Evolutionary conservation across 2,888 invertebrate genomes (phyloP), one percentile per base, ranked within the genome.

Genomic region (Tetranychus truncatus): DNA sequence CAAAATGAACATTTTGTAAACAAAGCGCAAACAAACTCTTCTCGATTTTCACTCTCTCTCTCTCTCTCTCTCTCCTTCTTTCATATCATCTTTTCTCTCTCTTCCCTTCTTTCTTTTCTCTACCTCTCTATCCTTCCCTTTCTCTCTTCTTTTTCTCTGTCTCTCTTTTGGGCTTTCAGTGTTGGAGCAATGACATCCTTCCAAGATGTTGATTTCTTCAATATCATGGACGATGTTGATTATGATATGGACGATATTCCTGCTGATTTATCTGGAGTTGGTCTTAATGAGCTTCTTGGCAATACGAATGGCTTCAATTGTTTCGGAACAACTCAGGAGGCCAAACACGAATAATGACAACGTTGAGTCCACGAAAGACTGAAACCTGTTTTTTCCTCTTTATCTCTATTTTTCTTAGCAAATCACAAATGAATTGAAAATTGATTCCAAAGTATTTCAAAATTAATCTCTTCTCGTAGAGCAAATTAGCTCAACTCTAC

Each of bases 191-290:
- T 55, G 55, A 15, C 69, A 69, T 24, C 20, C 20, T 69, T 69
- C 15, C 69, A 69, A 20, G 69, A 69, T 21, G 69, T 69, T 24
- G 69, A 69, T 24, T 21, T 69, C 21, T 20, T 20, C 34, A 69
- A 69, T 69, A 24, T 69, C 11, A 69, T 69, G 21, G 1, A 20
- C 34, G 69, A 69, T 21, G 69, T 69, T 11, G 69, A 69, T 24
- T 69, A 69, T 21, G 69, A 69, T 69, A 69, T 69, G 69, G 69
- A 69, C 20, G 69, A 69, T 69, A 24, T 69, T 24, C 69, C 69
- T 11, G 34, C 69, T 21, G 69, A 69, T 69, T 20, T 69, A 69
- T 69, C 69, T 21, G 69, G 69, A 69, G 69, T 24, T 24, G 69
- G 69, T 20, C 11, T 69, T 11, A 69, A 21, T 24, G 21, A 69